A percentile compares a stretch with the other conserved stretches of the same genome.
Conservation (phyloP, 2,797 vertebrate species). For the Lophotriccus pileatus region DNA sequence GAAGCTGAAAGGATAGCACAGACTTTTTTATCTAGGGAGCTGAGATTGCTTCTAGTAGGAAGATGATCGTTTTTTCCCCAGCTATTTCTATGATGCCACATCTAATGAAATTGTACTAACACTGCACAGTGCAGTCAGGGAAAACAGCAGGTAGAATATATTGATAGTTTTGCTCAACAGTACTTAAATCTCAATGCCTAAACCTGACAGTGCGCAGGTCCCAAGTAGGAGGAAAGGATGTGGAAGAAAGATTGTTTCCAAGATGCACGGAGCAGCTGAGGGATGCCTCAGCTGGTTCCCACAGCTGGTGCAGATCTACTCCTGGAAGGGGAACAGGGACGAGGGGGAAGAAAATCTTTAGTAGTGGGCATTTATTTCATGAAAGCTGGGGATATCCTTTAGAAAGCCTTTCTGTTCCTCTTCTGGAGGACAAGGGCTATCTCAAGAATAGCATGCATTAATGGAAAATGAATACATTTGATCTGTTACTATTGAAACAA, state of each 20-base stretch:
- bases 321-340: neutral
- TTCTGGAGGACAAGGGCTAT: neutral
- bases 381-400: neutral
- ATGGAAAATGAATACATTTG: neutral
- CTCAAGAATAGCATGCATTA: neutral
- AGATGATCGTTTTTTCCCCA: neutral
- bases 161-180: neutral
- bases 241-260: neutral
- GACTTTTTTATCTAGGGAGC: neutral
- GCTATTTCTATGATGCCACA: neutral
- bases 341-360: neutral
- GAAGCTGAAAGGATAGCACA: neutral
- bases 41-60: neutral
- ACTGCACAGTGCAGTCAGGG: neutral
- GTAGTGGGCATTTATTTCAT: neutral
- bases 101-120: neutral
- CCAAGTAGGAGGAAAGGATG: neutral
- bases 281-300: neutral
- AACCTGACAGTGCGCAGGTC: neutral
- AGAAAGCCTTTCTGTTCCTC: neutral
- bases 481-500: neutral
- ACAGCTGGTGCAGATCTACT: neutral
- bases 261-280: neutral
- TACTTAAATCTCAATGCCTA: neutral
- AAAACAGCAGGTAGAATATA: neutral